A percentile compares a stretch with the other conserved stretches of the same genome.
These are phyloP conservation scores for Biston betularia DNA, from an alignment of 2,888 invertebrate species.

Conservation along the genomic window DNA sequence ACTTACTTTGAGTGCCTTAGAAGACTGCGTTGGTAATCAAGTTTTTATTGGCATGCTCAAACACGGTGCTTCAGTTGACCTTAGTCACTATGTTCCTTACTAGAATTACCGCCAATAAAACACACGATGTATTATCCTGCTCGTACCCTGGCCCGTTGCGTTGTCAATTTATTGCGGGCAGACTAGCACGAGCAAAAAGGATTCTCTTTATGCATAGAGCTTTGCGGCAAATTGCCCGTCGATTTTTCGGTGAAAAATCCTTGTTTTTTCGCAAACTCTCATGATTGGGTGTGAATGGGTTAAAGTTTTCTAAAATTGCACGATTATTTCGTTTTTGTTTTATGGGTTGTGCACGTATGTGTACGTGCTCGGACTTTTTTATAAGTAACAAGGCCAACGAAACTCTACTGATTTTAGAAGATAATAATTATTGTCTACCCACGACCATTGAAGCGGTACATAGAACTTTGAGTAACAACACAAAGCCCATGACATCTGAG, in stretches of 20 bases:
- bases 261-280: constrained; percentile 18
- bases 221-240: constrained; percentile 34
- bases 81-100: constrained; percentile 12
- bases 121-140: constrained; percentile 28
- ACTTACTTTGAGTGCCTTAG: not conserved
- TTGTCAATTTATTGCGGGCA: constrained; percentile 36
- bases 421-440: too few species aligned
- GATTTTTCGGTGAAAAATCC: constrained; percentile 33
- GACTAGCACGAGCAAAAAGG: constrained; percentile 32
- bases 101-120: constrained; percentile 35
- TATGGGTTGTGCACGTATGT: not conserved
- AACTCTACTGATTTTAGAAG: too few species aligned
- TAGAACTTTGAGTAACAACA: too few species aligned
- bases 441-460: too few species aligned
- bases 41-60: constrained; percentile 3
- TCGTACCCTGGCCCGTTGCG: constrained; percentile 26
- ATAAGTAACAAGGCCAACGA: too few species aligned
- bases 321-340: constrained; percentile 2
- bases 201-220: constrained; percentile 37
- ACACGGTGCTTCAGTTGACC: constrained; percentile 3
- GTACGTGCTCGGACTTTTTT: not conserved
- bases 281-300: constrained; percentile 25
- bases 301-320: constrained; percentile 10
- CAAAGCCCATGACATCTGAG: too few species aligned
- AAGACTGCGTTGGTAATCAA: not conserved